A percentile compares a stretch with the other conserved stretches of the same genome.
Evolutionary conservation across 92 coral and sea anemone genomes (phyloP).

Genomic region (Bergia puertoricense): DNA sequence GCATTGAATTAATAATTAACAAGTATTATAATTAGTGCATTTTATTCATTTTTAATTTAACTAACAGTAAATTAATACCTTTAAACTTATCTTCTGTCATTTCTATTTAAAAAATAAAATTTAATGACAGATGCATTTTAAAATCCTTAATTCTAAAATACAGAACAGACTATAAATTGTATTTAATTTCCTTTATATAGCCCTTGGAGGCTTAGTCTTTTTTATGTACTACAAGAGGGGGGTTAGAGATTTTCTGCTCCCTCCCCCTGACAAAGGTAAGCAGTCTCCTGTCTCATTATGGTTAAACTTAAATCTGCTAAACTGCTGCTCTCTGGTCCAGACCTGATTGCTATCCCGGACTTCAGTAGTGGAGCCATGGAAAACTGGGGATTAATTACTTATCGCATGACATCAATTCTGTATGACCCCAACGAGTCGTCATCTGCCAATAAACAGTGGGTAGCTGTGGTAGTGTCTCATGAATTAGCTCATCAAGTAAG

Average conservation of each 20-base stretch:
- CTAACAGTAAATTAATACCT: no score
- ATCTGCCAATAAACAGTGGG: slow-evolving; percentile 69
- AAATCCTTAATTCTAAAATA: no score
- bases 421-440: slow-evolving; percentile 58
- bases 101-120: no score
- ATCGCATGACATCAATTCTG: slow-evolving; percentile 74
- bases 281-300: background rate
- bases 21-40: no score
- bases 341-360: slow-evolving; percentile 83
- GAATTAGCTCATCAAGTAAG: slow-evolving; percentile 85
- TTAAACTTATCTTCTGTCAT: no score
- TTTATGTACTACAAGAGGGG: background rate
- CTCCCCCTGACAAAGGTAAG: background rate
- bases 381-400: slow-evolving; percentile 81
- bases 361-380: slow-evolving; percentile 86
- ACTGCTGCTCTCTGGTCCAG: slow-evolving; percentile 44
- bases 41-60: no score
- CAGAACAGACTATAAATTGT: no score
- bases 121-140: no score
- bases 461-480: slow-evolving; percentile 69
- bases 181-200: background rate
- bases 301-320: background rate
- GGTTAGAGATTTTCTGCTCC: background rate
- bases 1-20: no score
- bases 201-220: background rate